Percentiles rank a stretch among this genome's conserved stretches.
Evolutionary conservation across 1,140 invertebrate species (phyloP).

Genomic region (Telenomus remus): DNA sequence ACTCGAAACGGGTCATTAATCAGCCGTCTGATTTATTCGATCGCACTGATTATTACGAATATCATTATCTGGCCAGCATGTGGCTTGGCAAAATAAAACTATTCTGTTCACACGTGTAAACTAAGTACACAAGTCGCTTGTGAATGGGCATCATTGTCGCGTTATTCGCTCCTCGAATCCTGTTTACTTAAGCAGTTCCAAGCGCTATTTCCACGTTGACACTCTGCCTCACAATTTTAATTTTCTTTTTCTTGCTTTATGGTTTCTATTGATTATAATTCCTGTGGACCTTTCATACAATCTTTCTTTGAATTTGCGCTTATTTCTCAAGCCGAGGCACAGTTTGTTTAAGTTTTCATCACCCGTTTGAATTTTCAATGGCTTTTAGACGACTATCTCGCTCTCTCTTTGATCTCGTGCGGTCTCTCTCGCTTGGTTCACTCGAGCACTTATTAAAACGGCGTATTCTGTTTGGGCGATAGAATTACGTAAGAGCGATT

Average conservation of each 20-base stretch:
- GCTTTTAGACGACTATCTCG: background rate
- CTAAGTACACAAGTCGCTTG: conserved; percentile 33
- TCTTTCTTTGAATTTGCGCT: too few relatives aligned
- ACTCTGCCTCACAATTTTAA: too few relatives aligned
- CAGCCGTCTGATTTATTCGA: conserved; percentile 32
- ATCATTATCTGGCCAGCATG: conserved; percentile 39
- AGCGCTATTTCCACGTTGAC: conserved; percentile 19
- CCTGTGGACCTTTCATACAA: too few relatives aligned
- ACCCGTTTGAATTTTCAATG: background rate
- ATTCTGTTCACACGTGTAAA: conserved; percentile 45
- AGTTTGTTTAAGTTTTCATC: too few relatives aligned
- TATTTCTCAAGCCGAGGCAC: too few relatives aligned
- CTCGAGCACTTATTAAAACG: conserved; percentile 15
- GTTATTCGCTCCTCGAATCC: conserved; percentile 46
- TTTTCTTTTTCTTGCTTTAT: too few relatives aligned
- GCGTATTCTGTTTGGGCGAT: conserved; percentile 19
- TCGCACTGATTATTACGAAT: conserved; percentile 45
- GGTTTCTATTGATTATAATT: too few relatives aligned
- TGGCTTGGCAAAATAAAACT: conserved; percentile 34
- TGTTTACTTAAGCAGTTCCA: conserved; percentile 42
- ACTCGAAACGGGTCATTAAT: conserved; percentile 29
- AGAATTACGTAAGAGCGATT: conserved; percentile 23
- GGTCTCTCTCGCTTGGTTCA: background rate
- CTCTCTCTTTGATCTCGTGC: background rate
- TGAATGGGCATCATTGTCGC: conserved; percentile 49